Evolutionary conservation across 2,113 vertebrate species (phyloP).

Genomic region (Ranitomeya imitator): DNA sequence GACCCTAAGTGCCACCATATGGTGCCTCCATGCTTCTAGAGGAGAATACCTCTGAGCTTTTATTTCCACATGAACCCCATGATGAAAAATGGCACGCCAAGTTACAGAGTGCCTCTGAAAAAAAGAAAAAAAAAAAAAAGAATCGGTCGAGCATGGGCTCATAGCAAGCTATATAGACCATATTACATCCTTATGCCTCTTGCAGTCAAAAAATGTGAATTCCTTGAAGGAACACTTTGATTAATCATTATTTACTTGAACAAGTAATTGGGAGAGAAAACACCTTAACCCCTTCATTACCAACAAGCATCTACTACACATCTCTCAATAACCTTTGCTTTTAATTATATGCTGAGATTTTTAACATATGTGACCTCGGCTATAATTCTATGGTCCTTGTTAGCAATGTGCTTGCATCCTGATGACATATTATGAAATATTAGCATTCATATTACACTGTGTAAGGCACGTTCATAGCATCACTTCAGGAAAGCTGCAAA

Average conservation of each 20-base stretch:
- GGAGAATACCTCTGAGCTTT: too few species aligned
- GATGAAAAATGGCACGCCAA: too few species aligned
- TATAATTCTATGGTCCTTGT: background rate
- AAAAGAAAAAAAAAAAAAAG: too few species aligned
- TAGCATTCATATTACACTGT: background rate
- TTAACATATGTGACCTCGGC: background rate
- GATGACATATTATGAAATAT: background rate
- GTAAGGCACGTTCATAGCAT: background rate
- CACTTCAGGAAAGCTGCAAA: constrained; percentile 8
- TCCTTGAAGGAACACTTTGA: constrained; percentile 39
- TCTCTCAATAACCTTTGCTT: background rate
- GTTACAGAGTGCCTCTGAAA: too few species aligned
- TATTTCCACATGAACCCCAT: too few species aligned
- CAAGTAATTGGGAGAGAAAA: background rate
- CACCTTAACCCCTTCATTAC: constrained; percentile 39
- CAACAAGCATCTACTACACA: background rate
- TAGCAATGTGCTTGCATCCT: background rate
- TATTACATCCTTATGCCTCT: too few species aligned
- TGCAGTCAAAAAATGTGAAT: background rate
- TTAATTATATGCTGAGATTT: background rate
- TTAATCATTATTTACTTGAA: background rate
- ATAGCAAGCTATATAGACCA: too few species aligned
- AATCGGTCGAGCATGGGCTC: too few species aligned
- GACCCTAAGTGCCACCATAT: too few species aligned
- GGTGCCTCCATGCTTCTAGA: too few species aligned